These are phyloP conservation scores for Thamnaconus septentrionalis DNA, from an alignment of 2,113 vertebrate species.

Conservation along the genomic window DNA sequence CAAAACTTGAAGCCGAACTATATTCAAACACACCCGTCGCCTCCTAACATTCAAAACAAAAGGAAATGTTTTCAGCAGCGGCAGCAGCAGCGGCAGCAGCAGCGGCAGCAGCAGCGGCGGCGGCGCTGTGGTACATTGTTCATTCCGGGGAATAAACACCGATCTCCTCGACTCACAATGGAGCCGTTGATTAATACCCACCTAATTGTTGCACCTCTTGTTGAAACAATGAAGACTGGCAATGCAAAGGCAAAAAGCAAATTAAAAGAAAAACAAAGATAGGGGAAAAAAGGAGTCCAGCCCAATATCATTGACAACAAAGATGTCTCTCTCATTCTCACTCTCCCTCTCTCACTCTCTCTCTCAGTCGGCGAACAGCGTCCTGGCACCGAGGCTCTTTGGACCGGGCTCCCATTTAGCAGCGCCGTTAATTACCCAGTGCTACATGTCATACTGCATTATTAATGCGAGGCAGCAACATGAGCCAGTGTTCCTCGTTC, in stretches of 20 bases:
- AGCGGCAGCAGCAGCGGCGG: neutral
- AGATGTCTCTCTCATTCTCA: conserved; percentile 49
- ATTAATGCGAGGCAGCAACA: conserved; percentile 64
- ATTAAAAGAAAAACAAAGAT: conserved; percentile 5
- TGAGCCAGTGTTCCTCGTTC: conserved; percentile 55
- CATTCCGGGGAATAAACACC: conserved; percentile 6
- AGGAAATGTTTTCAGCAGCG: no score
- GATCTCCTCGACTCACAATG: conserved; percentile 14
- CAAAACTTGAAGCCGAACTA: no score
- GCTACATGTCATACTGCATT: conserved; percentile 65
- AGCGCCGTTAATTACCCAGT: conserved; percentile 59
- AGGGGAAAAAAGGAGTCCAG: conserved; percentile 19
- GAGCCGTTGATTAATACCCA: conserved; percentile 40
- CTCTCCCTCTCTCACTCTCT: conserved; percentile 33
- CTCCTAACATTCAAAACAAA: no score
- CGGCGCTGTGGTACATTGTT: conserved; percentile 2
- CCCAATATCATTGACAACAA: conserved; percentile 59
- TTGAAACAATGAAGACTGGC: conserved; percentile 21
- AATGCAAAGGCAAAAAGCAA: conserved; percentile 16
- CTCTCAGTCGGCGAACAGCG: conserved; percentile 32
- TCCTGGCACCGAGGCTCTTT: conserved; percentile 39
- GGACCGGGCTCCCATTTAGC: conserved; percentile 48
- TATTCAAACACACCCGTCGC: no score
- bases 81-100: no score
- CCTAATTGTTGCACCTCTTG: conserved; percentile 29